Percentiles rank a stretch among this genome's conserved stretches.
Conservation (phyloP, 2,797 vertebrate species). For the Parambassis ranga region DNA sequence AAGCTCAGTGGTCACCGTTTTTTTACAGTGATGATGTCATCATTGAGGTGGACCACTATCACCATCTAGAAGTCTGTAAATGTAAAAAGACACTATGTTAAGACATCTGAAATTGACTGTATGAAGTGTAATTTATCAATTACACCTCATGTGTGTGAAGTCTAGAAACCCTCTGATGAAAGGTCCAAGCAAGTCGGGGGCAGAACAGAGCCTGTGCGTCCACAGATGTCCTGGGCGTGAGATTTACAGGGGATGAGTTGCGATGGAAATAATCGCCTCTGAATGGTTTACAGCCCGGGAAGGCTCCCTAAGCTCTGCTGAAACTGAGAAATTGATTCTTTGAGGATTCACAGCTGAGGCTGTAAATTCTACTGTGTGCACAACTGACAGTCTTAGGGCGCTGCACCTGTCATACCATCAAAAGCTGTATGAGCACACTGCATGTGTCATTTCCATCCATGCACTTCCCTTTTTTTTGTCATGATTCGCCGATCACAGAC, state of each 20-base stretch:
- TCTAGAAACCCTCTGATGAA: slow-evolving; percentile 6
- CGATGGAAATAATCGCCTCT: slow-evolving; percentile 36
- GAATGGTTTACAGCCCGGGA: slow-evolving; percentile 34
- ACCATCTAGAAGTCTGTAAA: too few relatives aligned
- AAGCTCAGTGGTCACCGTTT: too few relatives aligned
- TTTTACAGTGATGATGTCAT: too few relatives aligned
- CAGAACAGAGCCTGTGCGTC: slow-evolving; percentile 16
- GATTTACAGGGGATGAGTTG: slow-evolving; percentile 38
- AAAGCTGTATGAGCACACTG: neutral
- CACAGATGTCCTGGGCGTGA: neutral
- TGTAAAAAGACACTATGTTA: too few relatives aligned
- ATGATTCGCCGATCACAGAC: slow-evolving; percentile 1
- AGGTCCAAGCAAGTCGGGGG: neutral
- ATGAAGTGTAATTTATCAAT: too few relatives aligned
- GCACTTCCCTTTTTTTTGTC: neutral
- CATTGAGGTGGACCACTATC: too few relatives aligned
- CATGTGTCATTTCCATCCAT: neutral
- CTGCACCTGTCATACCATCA: slow-evolving; percentile 4
- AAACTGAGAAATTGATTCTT: slow-evolving; percentile 36
- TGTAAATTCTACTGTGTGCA: slow-evolving; percentile 29
- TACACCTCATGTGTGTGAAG: too few relatives aligned
- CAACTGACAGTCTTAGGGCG: neutral
- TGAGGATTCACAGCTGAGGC: slow-evolving; percentile 19
- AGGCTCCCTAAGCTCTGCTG: slow-evolving; percentile 14
- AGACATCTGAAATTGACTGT: too few relatives aligned